Base-by-base conservation (phyloP, 2,888 invertebrate species). In the Alsophila aescularia region DNA sequence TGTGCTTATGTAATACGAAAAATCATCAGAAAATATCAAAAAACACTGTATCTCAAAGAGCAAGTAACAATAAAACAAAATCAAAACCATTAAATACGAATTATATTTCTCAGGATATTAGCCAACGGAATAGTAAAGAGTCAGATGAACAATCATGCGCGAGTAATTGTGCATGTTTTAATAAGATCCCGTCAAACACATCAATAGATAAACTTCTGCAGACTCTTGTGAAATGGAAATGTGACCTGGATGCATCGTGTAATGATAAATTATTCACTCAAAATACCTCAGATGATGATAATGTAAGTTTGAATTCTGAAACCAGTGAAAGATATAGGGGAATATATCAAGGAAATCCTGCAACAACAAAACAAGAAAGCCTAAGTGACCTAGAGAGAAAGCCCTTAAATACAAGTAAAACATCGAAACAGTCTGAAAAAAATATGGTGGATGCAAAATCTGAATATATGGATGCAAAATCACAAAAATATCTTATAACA, bases 151-250 rank as follows among this genome's bases (percentile, higher is more conserved):
- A 50, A 15, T 24, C 40, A 12, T 87, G 85, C 60, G 62, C 61
- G 32, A 79, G 67, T 41, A 65, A 79, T 27, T 79, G 80, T 62
- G 66, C 64, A 53, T 90, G 90, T 75, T 86, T 90, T 58, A 75
- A 83, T 66, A 87, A 83, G 72, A 53, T 71, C 4, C 90, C 90
- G 29, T 90, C 90, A 39, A 83, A 74, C 51, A 78, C 79, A 32
- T 90, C 90, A 2, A 77, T 90, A 55, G 81, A 90, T 60, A 77
- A 77, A 54, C 71, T 90, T 45, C 69, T 90, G 40, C 71, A 79
- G 47, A 79, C 70, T 10, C 77, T 89, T 58, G 53, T 64, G 1
- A 75, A 79, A 57, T 79, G 77, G 79, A 81, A 81, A 62, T 63
- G 51, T 62, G 73, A 79, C 51, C 60, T 77, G 44, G 63, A 64